phyloP scores from a whole-genome alignment of 2,113 vertebrate species.

The Erinaceus europaeus region DNA sequence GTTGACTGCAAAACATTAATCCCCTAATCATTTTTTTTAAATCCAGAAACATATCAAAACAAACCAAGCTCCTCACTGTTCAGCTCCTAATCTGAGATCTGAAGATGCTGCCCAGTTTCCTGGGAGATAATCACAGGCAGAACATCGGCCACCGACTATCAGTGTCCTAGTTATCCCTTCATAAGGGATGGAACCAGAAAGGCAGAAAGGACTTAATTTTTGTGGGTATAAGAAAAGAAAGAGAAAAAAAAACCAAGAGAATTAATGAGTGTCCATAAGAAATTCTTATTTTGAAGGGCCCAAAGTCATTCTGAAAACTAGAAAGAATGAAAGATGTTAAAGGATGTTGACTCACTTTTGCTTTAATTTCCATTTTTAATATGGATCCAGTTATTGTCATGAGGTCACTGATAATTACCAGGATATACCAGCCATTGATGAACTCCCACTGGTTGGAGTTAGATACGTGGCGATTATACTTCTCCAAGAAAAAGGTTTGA shows the following conservation, averaged over 20 bases:
- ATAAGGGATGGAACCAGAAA: neutral
- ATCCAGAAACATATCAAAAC: neutral
- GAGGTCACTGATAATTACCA: constrained; percentile 93
- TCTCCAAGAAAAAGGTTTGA: constrained; percentile 88
- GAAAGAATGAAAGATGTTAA: neutral
- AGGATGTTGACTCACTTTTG: constrained; percentile 86
- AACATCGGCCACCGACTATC: neutral
- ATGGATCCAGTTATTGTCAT: constrained; percentile 93
- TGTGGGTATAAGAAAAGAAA: neutral
- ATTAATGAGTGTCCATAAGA: neutral
- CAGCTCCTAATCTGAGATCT: neutral
- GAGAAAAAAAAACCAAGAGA: neutral
- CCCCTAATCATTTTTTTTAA: no score
- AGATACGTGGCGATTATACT: constrained; percentile 86
- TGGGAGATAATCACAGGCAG: no score
- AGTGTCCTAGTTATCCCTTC: neutral
- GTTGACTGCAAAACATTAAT: no score
- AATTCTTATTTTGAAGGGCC: neutral
- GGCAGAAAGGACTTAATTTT: neutral
- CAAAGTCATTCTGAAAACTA: fast-evolving
- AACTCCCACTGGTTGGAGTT: constrained; percentile 89
- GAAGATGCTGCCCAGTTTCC: neutral
- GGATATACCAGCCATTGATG: constrained; percentile 94
- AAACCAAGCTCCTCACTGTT: neutral
- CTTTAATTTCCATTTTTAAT: constrained; percentile 98